Conservation (phyloP, 2,888 invertebrate genomes). For the Griposia aprilina region DNA sequence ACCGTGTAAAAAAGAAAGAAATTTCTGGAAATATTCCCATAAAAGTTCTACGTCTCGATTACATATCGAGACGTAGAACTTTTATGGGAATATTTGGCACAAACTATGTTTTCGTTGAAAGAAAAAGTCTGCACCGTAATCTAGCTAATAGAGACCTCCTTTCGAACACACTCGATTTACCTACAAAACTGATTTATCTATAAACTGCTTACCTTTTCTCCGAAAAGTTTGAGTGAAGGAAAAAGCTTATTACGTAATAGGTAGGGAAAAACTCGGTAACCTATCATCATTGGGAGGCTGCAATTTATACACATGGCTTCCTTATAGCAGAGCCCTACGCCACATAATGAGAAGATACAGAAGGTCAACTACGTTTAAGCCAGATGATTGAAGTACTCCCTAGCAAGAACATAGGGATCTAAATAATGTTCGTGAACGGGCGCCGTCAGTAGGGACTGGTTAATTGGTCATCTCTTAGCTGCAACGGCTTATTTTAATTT, state of each 20-base stretch:
- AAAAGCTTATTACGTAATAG: conserved; percentile 61
- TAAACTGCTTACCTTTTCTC: conserved; percentile 61
- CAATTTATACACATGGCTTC: conserved; percentile 62
- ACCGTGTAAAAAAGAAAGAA: background rate
- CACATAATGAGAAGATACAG: background rate
- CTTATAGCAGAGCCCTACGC: conserved; percentile 37
- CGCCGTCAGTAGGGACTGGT: too few species aligned
- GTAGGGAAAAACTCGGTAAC: conserved; percentile 60
- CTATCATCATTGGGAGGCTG: conserved; percentile 60
- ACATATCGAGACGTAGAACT: too few species aligned
- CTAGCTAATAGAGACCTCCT: conserved; percentile 45
- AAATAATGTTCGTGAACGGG: background rate
- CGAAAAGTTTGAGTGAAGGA: conserved; percentile 54
- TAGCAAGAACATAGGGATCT: background rate
- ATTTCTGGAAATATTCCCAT: conserved; percentile 8
- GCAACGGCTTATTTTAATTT: too few species aligned
- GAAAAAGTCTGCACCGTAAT: conserved; percentile 49
- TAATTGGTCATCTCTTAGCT: too few species aligned
- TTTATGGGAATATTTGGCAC: too few species aligned
- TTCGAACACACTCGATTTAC: conserved; percentile 51
- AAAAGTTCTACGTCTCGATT: conserved; percentile 7
- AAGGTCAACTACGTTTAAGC: conserved; percentile 5
- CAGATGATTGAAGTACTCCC: too few species aligned
- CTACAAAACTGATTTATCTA: conserved; percentile 61
- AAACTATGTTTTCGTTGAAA: conserved; percentile 31